These are phyloP conservation scores for Arion vulgaris DNA, from an alignment of 1,140 invertebrate genomes.

Conservation along the genomic window DNA sequence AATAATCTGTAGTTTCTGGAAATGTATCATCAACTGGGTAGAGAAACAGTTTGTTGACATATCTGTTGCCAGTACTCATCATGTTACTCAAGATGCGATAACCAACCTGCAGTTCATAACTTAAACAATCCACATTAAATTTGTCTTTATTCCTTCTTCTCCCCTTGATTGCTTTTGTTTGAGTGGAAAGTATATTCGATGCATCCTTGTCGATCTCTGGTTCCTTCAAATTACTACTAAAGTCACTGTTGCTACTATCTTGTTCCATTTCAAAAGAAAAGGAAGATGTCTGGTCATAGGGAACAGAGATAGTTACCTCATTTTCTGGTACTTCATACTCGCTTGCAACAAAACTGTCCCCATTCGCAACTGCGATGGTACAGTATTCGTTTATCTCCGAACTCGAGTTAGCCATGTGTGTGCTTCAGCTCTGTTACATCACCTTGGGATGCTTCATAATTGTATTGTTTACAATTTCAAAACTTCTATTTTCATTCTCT, in stretches of 20 bases:
- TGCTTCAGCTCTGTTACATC: neutral
- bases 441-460: no score
- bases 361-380: neutral
- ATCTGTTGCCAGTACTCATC: constrained; percentile 69
- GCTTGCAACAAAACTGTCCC: neutral
- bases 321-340: no score
- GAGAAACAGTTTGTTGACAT: constrained; percentile 70
- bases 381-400: neutral
- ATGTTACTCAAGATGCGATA: constrained; percentile 68
- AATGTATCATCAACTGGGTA: constrained; percentile 63
- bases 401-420: neutral
- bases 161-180: neutral
- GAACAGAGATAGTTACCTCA: no score
- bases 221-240: neutral
- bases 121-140: constrained; percentile 46
- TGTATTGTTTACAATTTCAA: no score
- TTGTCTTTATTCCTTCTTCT: no score
- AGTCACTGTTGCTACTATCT: neutral
- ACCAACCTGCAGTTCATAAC: constrained; percentile 63
- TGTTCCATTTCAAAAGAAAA: neutral
- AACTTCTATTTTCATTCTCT: no score
- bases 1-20: constrained; percentile 71
- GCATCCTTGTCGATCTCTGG: neutral
- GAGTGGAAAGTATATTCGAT: no score
- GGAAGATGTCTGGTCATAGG: no score